Percentiles rank a stretch among this genome's conserved stretches.
These are phyloP conservation scores for Uria lomvia DNA, from an alignment of 2,113 vertebrate species.

Conservation along the genomic window DNA sequence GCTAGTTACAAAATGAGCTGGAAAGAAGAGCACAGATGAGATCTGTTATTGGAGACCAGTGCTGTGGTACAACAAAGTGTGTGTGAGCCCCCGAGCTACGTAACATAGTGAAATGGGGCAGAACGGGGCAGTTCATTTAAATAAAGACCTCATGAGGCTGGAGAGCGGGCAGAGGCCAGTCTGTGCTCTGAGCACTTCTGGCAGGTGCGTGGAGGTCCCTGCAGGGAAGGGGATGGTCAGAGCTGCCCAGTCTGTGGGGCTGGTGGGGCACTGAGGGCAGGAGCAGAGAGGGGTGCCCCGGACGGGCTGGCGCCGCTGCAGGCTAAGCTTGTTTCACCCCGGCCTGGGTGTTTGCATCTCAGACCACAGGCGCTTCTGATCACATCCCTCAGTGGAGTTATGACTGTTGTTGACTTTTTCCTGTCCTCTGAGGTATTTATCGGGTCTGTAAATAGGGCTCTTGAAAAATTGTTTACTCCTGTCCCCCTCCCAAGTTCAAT, in stretches of 20 bases:
- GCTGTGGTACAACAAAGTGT: neutral
- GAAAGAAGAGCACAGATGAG: neutral
- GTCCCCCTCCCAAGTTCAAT: neutral
- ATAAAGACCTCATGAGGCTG: neutral
- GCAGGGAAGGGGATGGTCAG: neutral
- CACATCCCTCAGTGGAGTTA: fast-evolving
- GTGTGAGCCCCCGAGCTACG: neutral
- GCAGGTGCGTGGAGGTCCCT: neutral
- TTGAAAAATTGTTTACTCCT: neutral
- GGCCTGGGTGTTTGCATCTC: neutral
- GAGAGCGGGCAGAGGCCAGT: neutral
- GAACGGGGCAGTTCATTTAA: neutral
- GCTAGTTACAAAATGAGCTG: neutral
- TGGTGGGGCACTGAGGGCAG: neutral
- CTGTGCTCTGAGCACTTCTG: neutral
- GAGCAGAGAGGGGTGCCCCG: neutral
- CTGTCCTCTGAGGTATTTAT: neutral
- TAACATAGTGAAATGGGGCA: fast-evolving
- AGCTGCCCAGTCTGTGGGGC: neutral
- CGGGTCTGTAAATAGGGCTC: neutral
- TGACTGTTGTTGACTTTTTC: neutral
- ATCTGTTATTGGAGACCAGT: neutral
- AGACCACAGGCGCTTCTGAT: neutral
- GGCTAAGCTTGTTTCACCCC: neutral
- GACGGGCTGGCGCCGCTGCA: neutral